Evolutionary conservation across 2,797 vertebrate species (phyloP).

Genomic region (Natrix natrix): DNA sequence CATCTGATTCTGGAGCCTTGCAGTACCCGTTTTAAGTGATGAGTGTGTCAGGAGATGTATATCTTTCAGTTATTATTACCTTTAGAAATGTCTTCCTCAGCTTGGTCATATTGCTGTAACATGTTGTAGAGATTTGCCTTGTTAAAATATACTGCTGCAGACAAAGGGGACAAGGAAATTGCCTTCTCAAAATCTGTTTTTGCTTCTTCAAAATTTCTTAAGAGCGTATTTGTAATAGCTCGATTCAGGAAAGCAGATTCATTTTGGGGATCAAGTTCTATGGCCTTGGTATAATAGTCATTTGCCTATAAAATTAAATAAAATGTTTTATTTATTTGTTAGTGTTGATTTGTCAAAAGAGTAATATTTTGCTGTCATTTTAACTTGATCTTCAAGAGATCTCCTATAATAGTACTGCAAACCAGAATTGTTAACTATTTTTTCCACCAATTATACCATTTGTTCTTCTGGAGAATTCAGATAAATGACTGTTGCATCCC

Average conservation of each 20-base stretch:
- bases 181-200: conserved; percentile 74
- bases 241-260: conserved; percentile 74
- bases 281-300: conserved; percentile 72
- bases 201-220: conserved; percentile 72
- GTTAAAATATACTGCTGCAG: conserved; percentile 73
- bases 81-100: conserved; percentile 71
- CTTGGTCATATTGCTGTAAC: conserved; percentile 70
- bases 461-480: neutral
- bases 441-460: neutral
- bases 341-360: neutral
- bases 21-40: neutral
- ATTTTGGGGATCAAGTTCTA: conserved; percentile 71
- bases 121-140: conserved; percentile 69
- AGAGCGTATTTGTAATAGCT: conserved; percentile 70
- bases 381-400: neutral
- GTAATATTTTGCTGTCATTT: neutral
- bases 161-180: conserved; percentile 66
- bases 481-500: neutral
- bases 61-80: conserved; percentile 54
- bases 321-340: conserved; percentile 12
- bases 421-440: neutral
- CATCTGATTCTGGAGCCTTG: neutral
- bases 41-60: neutral
- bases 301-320: conserved; percentile 66
- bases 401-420: neutral